Evolutionary conservation across 2,113 vertebrate species (phyloP).

Genomic region (Urocynchramus pylzowi): DNA sequence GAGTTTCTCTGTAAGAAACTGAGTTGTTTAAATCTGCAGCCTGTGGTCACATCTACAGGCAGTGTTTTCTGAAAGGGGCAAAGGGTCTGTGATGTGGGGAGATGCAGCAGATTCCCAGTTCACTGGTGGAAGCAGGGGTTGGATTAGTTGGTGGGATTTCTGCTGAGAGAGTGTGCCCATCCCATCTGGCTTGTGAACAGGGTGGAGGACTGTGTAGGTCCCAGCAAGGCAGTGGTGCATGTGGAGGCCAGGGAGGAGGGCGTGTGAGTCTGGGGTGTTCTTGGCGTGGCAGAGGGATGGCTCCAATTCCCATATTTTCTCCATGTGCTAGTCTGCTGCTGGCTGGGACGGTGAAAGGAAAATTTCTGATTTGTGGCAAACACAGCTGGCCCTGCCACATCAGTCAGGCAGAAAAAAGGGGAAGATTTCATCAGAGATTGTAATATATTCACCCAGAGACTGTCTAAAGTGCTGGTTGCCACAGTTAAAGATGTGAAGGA

Average conservation of each 20-base stretch:
- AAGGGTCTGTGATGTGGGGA: not conserved
- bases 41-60: not conserved
- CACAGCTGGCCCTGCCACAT: not conserved
- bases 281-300: not conserved
- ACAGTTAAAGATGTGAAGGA: not conserved
- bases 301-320: not conserved
- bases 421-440: not conserved
- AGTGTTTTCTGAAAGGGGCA: not conserved
- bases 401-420: not conserved
- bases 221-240: not conserved
- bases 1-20: not conserved
- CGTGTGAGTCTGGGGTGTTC: not conserved
- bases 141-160: not conserved
- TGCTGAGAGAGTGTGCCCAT: not conserved
- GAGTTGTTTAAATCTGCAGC: not conserved
- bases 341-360: not conserved
- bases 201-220: not conserved
- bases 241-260: not conserved
- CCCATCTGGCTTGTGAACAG: not conserved
- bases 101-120: not conserved
- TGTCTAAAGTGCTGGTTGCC: not conserved
- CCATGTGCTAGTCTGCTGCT: not conserved
- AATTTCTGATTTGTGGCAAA: not conserved
- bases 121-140: not conserved
- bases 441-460: not conserved